Evolutionary conservation across 2,113 vertebrate species (phyloP).

Genomic region (Irena cyanogastra): DNA sequence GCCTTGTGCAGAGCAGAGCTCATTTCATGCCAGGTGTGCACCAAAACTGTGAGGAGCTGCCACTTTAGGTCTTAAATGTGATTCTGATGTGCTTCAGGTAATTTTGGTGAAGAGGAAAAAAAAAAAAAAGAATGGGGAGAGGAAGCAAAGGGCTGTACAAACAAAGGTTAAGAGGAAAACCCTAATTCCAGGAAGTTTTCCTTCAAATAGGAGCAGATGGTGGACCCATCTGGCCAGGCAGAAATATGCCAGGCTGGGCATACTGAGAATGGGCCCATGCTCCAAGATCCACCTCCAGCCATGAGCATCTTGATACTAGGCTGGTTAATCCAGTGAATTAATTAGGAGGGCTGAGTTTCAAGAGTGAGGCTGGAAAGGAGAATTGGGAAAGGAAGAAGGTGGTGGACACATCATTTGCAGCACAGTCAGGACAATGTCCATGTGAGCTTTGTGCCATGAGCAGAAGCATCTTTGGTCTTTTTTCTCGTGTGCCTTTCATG

Average conservation of each 20-base stretch:
- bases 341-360: slow-evolving; percentile 16
- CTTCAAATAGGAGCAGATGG: slow-evolving; percentile 44
- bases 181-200: slow-evolving; percentile 13
- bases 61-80: not conserved
- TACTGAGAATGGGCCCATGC: slow-evolving; percentile 2
- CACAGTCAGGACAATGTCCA: not conserved
- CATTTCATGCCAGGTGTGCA: not conserved
- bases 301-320: not conserved
- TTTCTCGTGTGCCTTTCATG: not conserved
- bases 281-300: slow-evolving; percentile 55
- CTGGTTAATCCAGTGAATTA: slow-evolving; percentile 38
- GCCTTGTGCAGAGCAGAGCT: not conserved
- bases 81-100: not conserved
- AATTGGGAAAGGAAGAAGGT: not conserved
- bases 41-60: not conserved
- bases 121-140: not conserved
- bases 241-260: slow-evolving; percentile 23
- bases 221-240: slow-evolving; percentile 41
- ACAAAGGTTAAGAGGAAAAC: slow-evolving; percentile 38
- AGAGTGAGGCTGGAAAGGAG: not conserved
- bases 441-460: not conserved
- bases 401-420: not conserved
- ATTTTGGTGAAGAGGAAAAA: not conserved
- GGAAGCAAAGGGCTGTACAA: not conserved
- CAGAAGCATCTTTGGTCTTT: not conserved